These are phyloP conservation scores for Xestia rhomboidea DNA, from an alignment of 2,888 invertebrate species.

Conservation along the genomic window DNA sequence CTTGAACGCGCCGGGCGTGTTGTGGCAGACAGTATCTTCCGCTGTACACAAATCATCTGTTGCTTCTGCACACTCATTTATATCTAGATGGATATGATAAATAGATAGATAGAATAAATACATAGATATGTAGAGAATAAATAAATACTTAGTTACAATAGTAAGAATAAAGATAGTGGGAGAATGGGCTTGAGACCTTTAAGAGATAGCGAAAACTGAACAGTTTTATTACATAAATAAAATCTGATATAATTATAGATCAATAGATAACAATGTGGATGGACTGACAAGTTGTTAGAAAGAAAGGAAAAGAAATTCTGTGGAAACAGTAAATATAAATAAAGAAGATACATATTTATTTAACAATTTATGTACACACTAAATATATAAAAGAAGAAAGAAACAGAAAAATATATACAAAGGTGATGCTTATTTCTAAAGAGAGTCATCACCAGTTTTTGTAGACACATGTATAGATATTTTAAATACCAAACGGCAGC, in stretches of 20 bases:
- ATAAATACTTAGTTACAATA: constrained; percentile 17
- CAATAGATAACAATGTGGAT: neutral
- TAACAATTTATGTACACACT: too few relatives aligned
- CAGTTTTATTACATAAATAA: neutral
- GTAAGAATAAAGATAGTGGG: neutral
- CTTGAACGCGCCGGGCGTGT: constrained; percentile 92
- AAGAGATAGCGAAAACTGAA: neutral
- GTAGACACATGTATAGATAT: neutral
- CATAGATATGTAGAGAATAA: constrained; percentile 21
- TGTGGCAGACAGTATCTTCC: constrained; percentile 91
- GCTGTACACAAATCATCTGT: constrained; percentile 91
- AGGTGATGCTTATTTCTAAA: too few relatives aligned
- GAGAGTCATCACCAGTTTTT: neutral
- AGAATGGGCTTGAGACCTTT: neutral
- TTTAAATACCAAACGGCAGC: neutral
- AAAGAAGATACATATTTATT: too few relatives aligned
- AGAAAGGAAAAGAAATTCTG: neutral
- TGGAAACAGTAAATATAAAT: neutral
- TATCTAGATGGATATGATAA: constrained; percentile 90
- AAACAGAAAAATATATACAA: too few relatives aligned
- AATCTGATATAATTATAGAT: neutral
- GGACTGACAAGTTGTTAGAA: neutral
- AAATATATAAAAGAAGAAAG: too few relatives aligned
- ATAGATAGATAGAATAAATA: constrained; percentile 45
- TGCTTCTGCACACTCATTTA: constrained; percentile 93